Base-by-base conservation (phyloP, 35 echinoderm and acorn worm species). In the Stichopus chloronotus region DNA sequence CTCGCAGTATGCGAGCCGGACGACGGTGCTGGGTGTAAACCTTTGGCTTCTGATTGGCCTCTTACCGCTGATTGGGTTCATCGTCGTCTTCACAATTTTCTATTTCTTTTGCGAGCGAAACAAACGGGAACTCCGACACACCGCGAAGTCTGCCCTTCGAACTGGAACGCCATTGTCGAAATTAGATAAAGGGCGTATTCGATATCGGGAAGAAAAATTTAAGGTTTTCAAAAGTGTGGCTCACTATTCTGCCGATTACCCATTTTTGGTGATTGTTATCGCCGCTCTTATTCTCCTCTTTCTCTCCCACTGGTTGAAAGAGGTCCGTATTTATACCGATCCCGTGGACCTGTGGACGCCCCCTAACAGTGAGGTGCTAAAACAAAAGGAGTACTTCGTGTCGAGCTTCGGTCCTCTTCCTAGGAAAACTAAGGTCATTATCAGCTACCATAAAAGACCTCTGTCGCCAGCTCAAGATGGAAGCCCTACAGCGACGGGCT, bases 321-420 rank as follows among this genome's bases (percentile, higher is more conserved):
- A 88, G 54, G 61, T 69, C 14, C 3, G 10, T 5, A 52, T 88
- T 52, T 52, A n/a, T 7, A 25, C 86, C 7, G 86, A 88, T 65
- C 86, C 86, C 14, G 58, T 88, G 4, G 61, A 69, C 19, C 8
- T 88, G 20, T 88, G 86, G 86, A 58, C 86, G 5, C 58, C 86
- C 58, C 55, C 86, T 12, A 57, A 88, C 19, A 88, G 86, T 20
- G 86, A 88, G 58, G 86, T 57, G 9, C 21, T 88, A 16, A 88
- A 63, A 52, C 17, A 88, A 10, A 88, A 69, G 57, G 17, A 60
- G 8, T 88, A 88, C n/a, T 88, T 88, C 23, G 58, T 17, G 58
- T 22, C 54, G 7, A 25, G 61, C 24, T 88, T 88, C n/a, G 22
- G 57, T 5, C 58, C 13, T 25, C 3, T 30, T 6, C 86, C 86